A percentile compares a stretch with the other conserved stretches of the same genome.
Evolutionary conservation across 2,113 vertebrate species (phyloP).

Genomic region (Colius striatus): DNA sequence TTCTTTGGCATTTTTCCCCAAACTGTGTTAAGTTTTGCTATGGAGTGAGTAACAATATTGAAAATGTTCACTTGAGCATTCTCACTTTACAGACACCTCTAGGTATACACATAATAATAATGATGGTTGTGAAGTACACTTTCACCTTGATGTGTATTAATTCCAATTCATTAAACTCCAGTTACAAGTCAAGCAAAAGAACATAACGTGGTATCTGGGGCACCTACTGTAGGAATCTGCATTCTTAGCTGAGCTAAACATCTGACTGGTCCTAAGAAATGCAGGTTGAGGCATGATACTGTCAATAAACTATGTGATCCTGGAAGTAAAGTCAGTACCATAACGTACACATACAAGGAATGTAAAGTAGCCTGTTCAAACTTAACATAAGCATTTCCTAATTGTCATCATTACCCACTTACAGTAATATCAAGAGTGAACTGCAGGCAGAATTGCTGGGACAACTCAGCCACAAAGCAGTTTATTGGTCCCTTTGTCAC

Average conservation of each 20-base stretch:
- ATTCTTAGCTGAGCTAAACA: neutral
- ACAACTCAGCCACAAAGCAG: too few relatives aligned
- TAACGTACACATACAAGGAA: neutral
- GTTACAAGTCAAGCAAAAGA: neutral
- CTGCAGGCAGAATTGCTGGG: neutral
- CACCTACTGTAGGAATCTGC: neutral
- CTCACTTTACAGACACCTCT: neutral
- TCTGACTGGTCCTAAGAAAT: neutral
- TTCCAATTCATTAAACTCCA: neutral
- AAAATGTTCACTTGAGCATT: neutral
- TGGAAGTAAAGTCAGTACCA: neutral
- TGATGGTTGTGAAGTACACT: neutral
- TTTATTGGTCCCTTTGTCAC: neutral
- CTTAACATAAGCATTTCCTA: neutral
- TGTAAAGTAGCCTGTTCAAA: neutral
- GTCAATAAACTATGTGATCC: neutral
- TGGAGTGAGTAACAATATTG: neutral
- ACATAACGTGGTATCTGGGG: neutral
- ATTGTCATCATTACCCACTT: neutral
- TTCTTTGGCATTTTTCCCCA: neutral
- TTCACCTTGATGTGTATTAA: neutral
- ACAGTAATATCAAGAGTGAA: neutral
- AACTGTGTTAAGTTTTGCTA: neutral
- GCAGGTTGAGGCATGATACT: neutral
- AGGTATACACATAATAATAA: neutral